Evolutionary conservation across 1,140 invertebrate species (phyloP).

Genomic region (Polyergus mexicanus): DNA sequence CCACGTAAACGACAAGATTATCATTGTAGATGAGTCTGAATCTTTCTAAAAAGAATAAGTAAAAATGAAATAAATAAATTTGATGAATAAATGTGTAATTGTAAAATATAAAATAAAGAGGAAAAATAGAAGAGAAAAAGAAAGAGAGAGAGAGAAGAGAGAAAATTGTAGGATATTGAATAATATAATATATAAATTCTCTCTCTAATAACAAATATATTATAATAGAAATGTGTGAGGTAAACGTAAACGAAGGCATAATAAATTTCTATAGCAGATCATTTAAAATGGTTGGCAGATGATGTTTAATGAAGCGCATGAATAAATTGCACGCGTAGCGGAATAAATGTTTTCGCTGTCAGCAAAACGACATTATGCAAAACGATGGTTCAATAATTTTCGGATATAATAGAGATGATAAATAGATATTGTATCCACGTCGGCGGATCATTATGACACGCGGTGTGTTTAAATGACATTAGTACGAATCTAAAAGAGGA

Average conservation of each 20-base stretch:
- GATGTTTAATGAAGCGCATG: constrained; percentile 53
- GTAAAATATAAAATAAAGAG: background rate
- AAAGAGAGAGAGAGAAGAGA: too few species aligned
- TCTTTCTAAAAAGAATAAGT: background rate
- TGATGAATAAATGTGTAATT: background rate
- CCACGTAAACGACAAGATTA: constrained; percentile 35
- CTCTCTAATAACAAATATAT: constrained; percentile 9
- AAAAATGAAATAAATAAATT: background rate
- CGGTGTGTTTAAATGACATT: constrained; percentile 51
- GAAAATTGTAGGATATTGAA: too few species aligned
- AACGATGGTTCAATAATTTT: constrained; percentile 60
- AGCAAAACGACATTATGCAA: constrained; percentile 58
- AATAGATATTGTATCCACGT: constrained; percentile 54
- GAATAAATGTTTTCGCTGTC: constrained; percentile 60
- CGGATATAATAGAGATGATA: constrained; percentile 50
- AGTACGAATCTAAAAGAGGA: constrained; percentile 3
- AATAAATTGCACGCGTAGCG: constrained; percentile 57
- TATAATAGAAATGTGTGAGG: constrained; percentile 1
- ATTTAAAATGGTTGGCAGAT: constrained; percentile 55
- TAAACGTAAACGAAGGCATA: constrained; percentile 10
- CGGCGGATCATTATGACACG: constrained; percentile 49
- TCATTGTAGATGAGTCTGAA: background rate
- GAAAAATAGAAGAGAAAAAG: too few species aligned
- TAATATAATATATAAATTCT: constrained; percentile 1
- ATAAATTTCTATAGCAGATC: constrained; percentile 54